phyloP scores from a whole-genome alignment of 2,113 vertebrate genomes.

The Synodontis membranacea region DNA sequence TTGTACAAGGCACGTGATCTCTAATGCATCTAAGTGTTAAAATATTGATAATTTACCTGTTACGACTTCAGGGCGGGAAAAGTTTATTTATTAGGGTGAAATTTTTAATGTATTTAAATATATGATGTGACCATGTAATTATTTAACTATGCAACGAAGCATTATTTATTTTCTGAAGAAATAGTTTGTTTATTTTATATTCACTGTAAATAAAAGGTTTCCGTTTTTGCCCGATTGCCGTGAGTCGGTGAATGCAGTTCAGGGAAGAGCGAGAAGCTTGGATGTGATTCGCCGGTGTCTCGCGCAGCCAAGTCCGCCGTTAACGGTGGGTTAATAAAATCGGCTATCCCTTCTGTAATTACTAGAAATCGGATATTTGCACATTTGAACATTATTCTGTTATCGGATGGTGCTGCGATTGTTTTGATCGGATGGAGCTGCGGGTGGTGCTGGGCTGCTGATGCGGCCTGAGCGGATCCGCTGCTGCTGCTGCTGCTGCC shows the following conservation, averaged over 20 bases:
- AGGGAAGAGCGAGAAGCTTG: constrained; percentile 12
- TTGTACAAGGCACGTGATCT: neutral
- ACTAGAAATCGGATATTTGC: neutral
- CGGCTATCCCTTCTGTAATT: neutral
- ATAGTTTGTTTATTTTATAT: neutral
- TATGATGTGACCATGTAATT: neutral
- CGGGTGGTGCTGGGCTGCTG: constrained; percentile 49
- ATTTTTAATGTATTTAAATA: neutral
- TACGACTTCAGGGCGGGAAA: neutral
- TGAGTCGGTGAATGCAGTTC: constrained; percentile 9
- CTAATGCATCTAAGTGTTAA: neutral
- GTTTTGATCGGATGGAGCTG: constrained; percentile 28
- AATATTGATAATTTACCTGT: neutral
- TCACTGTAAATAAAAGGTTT: neutral
- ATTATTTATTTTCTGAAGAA: too few species aligned
- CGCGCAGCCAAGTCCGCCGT: neutral
- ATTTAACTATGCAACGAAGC: neutral
- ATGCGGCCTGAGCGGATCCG: constrained; percentile 53
- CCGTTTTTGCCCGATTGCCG: constrained; percentile 1
- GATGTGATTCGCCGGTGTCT: neutral
- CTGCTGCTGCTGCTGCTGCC: constrained; percentile 49
- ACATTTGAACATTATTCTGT: neutral
- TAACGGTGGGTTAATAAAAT: neutral
- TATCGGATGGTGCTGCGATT: neutral
- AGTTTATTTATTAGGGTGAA: neutral